phyloP scores from a whole-genome alignment of 2,113 vertebrate genomes.

The Phalacrocorax pelagicus region DNA sequence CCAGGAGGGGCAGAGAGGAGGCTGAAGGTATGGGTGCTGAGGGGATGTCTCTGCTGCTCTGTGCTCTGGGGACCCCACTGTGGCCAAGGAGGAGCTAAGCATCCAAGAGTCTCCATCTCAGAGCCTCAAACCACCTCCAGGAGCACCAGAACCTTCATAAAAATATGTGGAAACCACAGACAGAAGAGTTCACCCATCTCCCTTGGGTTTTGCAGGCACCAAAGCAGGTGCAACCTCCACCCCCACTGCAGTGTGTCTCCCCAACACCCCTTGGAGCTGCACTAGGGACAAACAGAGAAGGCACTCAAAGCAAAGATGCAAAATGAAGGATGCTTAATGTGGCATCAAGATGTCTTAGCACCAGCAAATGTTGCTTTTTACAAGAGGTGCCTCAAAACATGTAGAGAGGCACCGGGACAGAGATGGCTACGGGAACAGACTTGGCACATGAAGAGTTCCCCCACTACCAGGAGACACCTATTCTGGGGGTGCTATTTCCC shows the following conservation, averaged over 20 bases:
- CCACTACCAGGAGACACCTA: background rate
- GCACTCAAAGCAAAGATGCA: background rate
- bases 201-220: background rate
- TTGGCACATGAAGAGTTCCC: background rate
- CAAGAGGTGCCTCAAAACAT: background rate
- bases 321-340: background rate
- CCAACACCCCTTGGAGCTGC: background rate
- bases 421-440: fast-evolving
- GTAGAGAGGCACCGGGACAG: background rate
- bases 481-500: background rate
- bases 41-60: background rate
- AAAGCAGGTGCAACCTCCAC: background rate
- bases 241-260: background rate
- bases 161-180: background rate
- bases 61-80: background rate
- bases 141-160: background rate
- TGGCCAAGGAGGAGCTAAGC: background rate
- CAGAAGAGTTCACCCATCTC: background rate
- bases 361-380: background rate
- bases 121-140: background rate
- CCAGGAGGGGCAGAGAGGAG: background rate
- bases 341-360: background rate
- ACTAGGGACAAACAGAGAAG: background rate
- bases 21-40: background rate
- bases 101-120: background rate